phyloP scores from a whole-genome alignment of 2,888 invertebrate genomes.

The Hypolimnas misippus region DNA sequence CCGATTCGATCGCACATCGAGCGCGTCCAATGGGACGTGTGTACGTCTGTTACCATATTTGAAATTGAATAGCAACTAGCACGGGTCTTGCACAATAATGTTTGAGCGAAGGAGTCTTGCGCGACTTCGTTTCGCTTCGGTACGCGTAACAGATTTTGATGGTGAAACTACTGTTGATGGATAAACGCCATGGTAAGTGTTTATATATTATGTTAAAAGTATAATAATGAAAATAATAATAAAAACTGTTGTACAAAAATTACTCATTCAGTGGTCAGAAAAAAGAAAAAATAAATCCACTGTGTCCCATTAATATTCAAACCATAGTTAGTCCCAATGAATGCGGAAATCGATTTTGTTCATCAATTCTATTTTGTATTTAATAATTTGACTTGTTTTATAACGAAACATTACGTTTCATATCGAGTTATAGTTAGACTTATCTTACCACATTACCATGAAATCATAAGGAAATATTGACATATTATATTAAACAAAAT shows the following conservation, averaged over 20 bases:
- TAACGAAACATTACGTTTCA: slow-evolving; percentile 1
- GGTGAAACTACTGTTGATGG: slow-evolving; percentile 49
- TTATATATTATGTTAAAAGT: neutral
- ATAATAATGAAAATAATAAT: no score
- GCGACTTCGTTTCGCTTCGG: slow-evolving; percentile 52
- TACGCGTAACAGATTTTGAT: slow-evolving; percentile 48
- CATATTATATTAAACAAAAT: slow-evolving; percentile 1
- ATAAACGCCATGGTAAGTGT: slow-evolving; percentile 48
- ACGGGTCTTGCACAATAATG: slow-evolving; percentile 79
- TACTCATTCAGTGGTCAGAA: no score
- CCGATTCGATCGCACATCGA: slow-evolving; percentile 61
- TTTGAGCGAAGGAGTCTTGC: slow-evolving; percentile 55
- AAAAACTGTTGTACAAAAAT: no score
- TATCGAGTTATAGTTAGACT: neutral
- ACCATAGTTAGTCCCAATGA: slow-evolving; percentile 10
- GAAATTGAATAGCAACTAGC: slow-evolving; percentile 79
- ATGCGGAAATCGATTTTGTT: slow-evolving; percentile 25
- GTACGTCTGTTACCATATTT: slow-evolving; percentile 75
- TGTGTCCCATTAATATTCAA: slow-evolving; percentile 22
- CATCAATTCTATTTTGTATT: slow-evolving; percentile 14
- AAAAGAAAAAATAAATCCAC: neutral
- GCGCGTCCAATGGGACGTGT: slow-evolving; percentile 68
- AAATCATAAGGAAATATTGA: slow-evolving; percentile 12
- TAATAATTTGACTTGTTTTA: neutral
- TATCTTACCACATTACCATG: slow-evolving; percentile 1